A percentile compares a stretch with the other conserved stretches of the same genome.
Conservation (phyloP, 2,888 invertebrate species). For the Limnephilus auricula region DNA sequence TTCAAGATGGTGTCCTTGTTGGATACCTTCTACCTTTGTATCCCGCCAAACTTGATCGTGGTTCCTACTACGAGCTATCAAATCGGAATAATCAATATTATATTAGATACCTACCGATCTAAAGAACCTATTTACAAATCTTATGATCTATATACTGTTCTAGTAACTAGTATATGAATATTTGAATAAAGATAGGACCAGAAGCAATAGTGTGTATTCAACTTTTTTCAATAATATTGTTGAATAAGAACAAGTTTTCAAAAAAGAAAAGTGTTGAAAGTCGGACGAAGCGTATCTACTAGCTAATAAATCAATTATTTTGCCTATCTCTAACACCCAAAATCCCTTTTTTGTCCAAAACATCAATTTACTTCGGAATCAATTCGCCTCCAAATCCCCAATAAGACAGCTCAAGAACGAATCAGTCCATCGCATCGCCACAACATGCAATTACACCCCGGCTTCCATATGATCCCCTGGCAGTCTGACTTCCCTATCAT, state of each 20-base stretch:
- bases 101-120: too few relatives aligned
- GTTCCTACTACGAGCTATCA: too few relatives aligned
- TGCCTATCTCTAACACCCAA: background rate
- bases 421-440: background rate
- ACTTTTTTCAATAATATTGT: background rate
- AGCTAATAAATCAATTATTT: background rate
- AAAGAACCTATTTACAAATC: too few relatives aligned
- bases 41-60: too few relatives aligned
- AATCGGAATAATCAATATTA: too few relatives aligned
- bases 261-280: background rate
- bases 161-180: too few relatives aligned
- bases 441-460: constrained; percentile 17
- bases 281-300: background rate
- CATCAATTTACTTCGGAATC: constrained; percentile 31
- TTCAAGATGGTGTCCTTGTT: too few relatives aligned
- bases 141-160: too few relatives aligned
- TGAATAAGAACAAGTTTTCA: background rate
- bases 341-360: constrained; percentile 21
- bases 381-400: background rate
- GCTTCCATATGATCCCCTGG: constrained; percentile 11
- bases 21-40: too few relatives aligned
- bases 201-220: too few relatives aligned
- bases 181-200: too few relatives aligned
- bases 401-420: background rate
- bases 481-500: background rate